Base-by-base conservation (phyloP, 2,797 vertebrate genomes). In the Pipistrellus pygmaeus region DNA sequence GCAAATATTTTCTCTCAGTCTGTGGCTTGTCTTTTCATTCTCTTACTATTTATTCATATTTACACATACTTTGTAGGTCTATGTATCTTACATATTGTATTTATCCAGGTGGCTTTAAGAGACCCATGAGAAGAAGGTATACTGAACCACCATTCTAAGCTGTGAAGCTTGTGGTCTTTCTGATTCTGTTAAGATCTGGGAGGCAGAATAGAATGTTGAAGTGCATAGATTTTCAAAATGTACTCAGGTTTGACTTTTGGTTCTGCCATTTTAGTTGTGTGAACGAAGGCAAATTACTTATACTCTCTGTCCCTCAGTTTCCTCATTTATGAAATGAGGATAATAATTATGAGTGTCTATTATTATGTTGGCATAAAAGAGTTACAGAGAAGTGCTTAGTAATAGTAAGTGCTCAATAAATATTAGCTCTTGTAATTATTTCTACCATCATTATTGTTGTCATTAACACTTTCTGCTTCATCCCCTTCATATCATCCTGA, bases 121-220 rank as follows among this genome's bases (percentile, higher is more conserved):
- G 14, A 69, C 20, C 15, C 72, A 8, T 11, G 25, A 82, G 68
- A 91, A 83, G 64, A 68, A 88, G 30, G n/a, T 76, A 72, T 3
- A 53, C 91, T 82, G 55, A 93, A 62, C 13, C 10, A 68, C 0
- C 25, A 48, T 91, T 88, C 25, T 82, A 51, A 32, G 81, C 38
- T 7, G 3, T 81, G 35, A 72, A 88, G 18, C 38, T 93, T 78
- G 25, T 90, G 55, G 41, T 84, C 27, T 10, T 69, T 87, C 6
- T 57, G 69, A 60, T 72, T 95, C 84, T 94, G 3, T 95, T 85
- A 82, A 53, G 41, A 83, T 86, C 68, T 95, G 32, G 35, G n/a
- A 94, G 53, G 27, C 46, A 78, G 4, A 77, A n/a, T 9, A 8
- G 71, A 88, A 81, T 85, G 6, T 78, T 71, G 83, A 90, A 93